A percentile compares a stretch with the other conserved stretches of the same genome.
Evolutionary conservation across 1,140 invertebrate species (phyloP).

Genomic region (Drosophila ficusphila): DNA sequence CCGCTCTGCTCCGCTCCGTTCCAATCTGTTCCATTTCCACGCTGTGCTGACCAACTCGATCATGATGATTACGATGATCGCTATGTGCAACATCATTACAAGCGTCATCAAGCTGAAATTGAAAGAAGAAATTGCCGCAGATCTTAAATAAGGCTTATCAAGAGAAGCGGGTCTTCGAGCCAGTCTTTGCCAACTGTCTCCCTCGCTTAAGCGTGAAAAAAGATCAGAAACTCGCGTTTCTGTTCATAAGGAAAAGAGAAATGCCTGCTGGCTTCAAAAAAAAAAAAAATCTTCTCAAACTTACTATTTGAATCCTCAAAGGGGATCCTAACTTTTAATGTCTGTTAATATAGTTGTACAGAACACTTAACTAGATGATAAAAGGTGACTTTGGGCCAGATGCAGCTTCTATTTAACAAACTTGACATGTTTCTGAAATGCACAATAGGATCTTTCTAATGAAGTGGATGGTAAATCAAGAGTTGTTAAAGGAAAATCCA

Average conservation of each 20-base stretch:
- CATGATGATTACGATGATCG: slow-evolving; percentile 13
- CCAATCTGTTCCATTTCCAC: slow-evolving; percentile 52
- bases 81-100: slow-evolving; percentile 22
- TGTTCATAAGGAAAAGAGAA: background rate
- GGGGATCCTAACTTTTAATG: too few species aligned
- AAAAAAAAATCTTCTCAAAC: background rate
- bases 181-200: background rate
- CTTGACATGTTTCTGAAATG: background rate
- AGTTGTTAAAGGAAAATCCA: background rate
- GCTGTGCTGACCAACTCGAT: slow-evolving; percentile 35
- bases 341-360: too few species aligned
- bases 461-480: background rate
- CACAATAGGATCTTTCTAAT: background rate
- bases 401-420: background rate
- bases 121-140: slow-evolving; percentile 7
- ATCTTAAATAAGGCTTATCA: slow-evolving; percentile 1
- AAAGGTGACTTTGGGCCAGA: background rate
- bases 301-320: too few species aligned
- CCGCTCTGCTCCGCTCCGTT: background rate
- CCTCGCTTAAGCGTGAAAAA: too few species aligned
- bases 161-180: background rate
- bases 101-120: background rate
- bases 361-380: too few species aligned
- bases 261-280: background rate
- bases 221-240: background rate